Evolutionary conservation across 2,888 invertebrate genomes (phyloP), one percentile per base, ranked within the genome.

Genomic region (Myopa testacea): DNA sequence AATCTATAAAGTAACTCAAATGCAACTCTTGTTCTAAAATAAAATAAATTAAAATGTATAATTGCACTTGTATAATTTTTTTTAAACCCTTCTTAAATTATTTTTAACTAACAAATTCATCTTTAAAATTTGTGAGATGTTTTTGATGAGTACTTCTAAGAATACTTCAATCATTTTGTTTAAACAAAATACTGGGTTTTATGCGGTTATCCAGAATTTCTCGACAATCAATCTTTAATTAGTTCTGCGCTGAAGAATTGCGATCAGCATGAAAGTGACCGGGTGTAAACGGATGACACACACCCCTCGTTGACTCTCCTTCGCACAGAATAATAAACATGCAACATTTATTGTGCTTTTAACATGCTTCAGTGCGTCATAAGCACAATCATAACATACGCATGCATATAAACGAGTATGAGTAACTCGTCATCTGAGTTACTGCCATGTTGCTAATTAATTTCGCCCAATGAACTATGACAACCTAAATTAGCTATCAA

Each of bases 391-490:
- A 26, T 12, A 63, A 14, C 3, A 19, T 63, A 26, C 62, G 7
- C 26, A 34, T 8, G 4, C 62, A 26, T 16, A 34, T 14, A 4
- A 34, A 14, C 12, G 38, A 37, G 34, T 37, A 10, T 26, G 34
- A 19, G 14, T 7, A 34, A 45, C 58, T 69, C n/a, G n/a, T 16
- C 26, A 19, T 45, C 16, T 37, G 50, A 34, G 12, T 65, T 26
- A 7, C 16, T 38, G 34, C 40, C 50, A 75, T 75, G 67, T 75
- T 75, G 65, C 68, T 69, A 69, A 68, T 75, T 75, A 75, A 75
- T 68, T 75, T 75, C 55, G 69, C 75, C 68, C 75, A 75, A 75
- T 69, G 75, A 75, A 75, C 75, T 75, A 69, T 69, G 75, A 75
- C 75, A 69, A 60, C 75, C 50, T 75, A 40, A 75, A 75, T 75